Base-by-base conservation (phyloP, 2,888 invertebrate species). In the Heliconius aoede region DNA sequence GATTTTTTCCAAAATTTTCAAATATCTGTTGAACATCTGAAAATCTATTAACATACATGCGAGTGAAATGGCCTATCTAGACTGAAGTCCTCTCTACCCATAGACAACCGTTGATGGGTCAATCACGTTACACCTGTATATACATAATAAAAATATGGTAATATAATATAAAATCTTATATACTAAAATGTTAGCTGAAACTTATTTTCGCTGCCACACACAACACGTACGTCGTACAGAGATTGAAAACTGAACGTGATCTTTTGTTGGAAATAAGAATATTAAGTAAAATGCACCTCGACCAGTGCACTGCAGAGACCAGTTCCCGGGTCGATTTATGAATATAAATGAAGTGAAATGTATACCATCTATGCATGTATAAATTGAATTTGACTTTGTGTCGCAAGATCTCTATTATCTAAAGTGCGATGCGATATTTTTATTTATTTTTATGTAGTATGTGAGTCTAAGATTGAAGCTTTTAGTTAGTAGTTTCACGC, bases 311-410 rank as follows among this genome's bases (percentile, higher is more conserved):
- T n/a, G n/a, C n/a, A n/a, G n/a, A n/a, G n/a, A n/a, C n/a, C n/a
- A n/a, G n/a, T 79, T 79, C 76, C 72, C 76, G 72, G 26, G 74
- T 79, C 80, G 77, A 76, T 77, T 76, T 79, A 79, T 80, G 80
- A 79, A 78, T 80, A 76, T 78, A 76, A 80, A 80, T 76, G 74
- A 79, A 72, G 30, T 76, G 64, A 72, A 79, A 76, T 75, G 72
- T 73, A 80, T 76, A 80, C 46, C 21, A 21, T 21, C 58, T 76
- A 72, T 24, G 65, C 40, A 40, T 72, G 36, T 65, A 76, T 72
- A 65, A 72, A 72, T 76, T 76, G 76, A 72, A 76, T 76, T 72
- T 64, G 55, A 72, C 32, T 76, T 64, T 65, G 65, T 72, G 75
- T 75, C 71, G 32, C 26, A 36, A 76, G 62, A 72, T 30, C 36